Evolutionary conservation across 1,140 invertebrate species (phyloP).

Genomic region (Odontomachus brunneus): DNA sequence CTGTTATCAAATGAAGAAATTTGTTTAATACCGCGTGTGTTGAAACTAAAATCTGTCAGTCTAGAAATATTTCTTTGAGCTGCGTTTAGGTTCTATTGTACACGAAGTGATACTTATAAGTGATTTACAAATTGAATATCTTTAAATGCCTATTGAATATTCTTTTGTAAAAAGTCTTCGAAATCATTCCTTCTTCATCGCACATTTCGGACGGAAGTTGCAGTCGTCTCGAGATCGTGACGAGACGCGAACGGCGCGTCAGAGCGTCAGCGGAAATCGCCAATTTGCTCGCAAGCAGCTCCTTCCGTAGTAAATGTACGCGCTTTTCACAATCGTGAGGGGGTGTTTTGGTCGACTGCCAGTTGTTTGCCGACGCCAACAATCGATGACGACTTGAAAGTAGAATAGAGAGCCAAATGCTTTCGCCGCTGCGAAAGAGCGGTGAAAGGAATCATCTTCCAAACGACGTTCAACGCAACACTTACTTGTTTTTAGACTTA

Average conservation of each 20-base stretch:
- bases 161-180: neutral
- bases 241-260: neutral
- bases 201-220: neutral
- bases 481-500: too few species aligned
- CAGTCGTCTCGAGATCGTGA: neutral
- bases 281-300: neutral
- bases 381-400: slow-evolving; percentile 39
- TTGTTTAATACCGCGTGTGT: too few species aligned
- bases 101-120: too few species aligned
- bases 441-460: neutral
- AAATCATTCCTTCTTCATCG: neutral
- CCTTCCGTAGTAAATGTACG: neutral
- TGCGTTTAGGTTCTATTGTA: too few species aligned
- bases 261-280: neutral
- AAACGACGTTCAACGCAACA: neutral
- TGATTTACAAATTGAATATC: too few species aligned
- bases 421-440: neutral
- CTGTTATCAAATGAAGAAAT: too few species aligned
- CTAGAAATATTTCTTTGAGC: neutral
- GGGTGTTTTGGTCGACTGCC: slow-evolving; percentile 52
- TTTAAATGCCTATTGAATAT: too few species aligned
- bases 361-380: slow-evolving; percentile 48
- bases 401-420: neutral
- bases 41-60: neutral
- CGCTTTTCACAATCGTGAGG: slow-evolving; percentile 18